A percentile compares a stretch with the other conserved stretches of the same genome.
These are phyloP conservation scores for Periplaneta americana DNA, from an alignment of 1,140 invertebrate genomes.

Conservation along the genomic window DNA sequence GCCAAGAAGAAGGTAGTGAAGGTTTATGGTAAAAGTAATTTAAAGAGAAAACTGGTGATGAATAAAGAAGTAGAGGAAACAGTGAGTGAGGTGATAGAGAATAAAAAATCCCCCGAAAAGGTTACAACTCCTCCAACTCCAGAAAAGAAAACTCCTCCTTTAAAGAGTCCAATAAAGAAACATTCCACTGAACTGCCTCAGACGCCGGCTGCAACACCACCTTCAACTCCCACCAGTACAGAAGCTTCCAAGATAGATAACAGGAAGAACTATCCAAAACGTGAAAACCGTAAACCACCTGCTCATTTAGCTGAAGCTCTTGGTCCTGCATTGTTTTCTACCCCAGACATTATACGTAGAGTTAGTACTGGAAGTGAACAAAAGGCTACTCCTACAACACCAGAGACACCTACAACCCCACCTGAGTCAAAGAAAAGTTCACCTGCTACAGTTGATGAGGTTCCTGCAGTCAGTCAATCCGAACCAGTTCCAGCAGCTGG, in stretches of 20 bases:
- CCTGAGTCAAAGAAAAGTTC: conserved; percentile 22
- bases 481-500: too few relatives aligned
- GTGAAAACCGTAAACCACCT: conserved; percentile 59
- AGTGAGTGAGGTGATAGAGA: conserved; percentile 30
- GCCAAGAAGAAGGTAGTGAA: not conserved
- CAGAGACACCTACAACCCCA: conserved; percentile 27
- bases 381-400: conserved; percentile 36
- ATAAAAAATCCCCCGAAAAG: conserved; percentile 28
- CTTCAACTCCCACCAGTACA: conserved; percentile 17
- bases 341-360: conserved; percentile 69
- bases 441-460: not conserved
- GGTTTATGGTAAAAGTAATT: conserved; percentile 3
- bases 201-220: not conserved
- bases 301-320: conserved; percentile 46
- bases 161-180: not conserved
- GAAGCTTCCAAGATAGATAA: not conserved
- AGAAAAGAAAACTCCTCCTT: not conserved
- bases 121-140: not conserved
- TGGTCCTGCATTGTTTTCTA: conserved; percentile 64
- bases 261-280: conserved; percentile 48
- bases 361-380: conserved; percentile 35
- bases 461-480: not conserved
- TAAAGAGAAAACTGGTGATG: not conserved
- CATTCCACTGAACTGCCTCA: not conserved
- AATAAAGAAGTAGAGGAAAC: conserved; percentile 23